Conservation (phyloP, 2,797 vertebrate genomes). For the Notolabrus celidotus region DNA sequence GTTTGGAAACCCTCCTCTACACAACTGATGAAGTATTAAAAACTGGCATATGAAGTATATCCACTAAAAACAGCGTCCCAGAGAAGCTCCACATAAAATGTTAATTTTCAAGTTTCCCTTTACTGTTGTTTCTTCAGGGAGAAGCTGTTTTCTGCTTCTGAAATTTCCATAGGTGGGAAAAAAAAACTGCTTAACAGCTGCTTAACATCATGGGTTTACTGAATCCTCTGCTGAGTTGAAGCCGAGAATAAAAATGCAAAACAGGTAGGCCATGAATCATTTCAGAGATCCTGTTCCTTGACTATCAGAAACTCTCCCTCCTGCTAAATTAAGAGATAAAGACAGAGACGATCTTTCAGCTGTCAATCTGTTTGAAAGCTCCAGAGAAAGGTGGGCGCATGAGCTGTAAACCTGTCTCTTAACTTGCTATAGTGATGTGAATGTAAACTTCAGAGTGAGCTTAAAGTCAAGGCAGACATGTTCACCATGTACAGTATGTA, state of each 20-base stretch:
- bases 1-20: too few relatives aligned
- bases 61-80: neutral
- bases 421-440: neutral
- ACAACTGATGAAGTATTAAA: neutral
- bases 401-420: conserved; percentile 13
- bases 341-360: conserved; percentile 21
- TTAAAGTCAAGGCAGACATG: conserved; percentile 34
- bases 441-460: conserved; percentile 11
- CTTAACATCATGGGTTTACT: neutral
- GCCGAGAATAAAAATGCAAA: conserved; percentile 6
- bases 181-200: conserved; percentile 17
- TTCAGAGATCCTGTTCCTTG: conserved; percentile 33
- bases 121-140: conserved; percentile 1
- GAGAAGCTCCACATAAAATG: neutral
- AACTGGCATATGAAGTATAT: neutral
- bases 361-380: neutral
- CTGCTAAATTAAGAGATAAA: conserved; percentile 30
- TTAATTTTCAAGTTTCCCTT: neutral
- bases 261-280: conserved; percentile 17
- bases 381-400: neutral
- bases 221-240: conserved; percentile 14
- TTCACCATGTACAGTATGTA: conserved; percentile 46
- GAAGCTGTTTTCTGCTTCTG: neutral
- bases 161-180: neutral
- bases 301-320: conserved; percentile 14